phyloP scores from a whole-genome alignment of 2,888 invertebrate genomes.

The Cenopis cana region DNA sequence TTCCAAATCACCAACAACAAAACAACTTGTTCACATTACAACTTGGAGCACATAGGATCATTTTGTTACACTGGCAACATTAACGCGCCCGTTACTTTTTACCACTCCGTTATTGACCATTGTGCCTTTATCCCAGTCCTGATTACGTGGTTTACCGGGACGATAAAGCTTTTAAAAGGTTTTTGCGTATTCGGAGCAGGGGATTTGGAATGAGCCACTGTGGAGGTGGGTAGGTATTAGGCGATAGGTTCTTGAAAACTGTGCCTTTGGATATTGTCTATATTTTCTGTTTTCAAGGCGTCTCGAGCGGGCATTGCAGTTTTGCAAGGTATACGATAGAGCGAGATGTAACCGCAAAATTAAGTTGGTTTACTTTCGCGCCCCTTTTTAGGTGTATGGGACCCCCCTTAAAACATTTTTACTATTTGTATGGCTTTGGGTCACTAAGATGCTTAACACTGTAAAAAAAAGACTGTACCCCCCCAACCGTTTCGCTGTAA shows the following conservation, averaged over 20 bases:
- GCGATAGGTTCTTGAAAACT: neutral
- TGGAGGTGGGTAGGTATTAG: neutral
- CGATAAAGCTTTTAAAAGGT: constrained; percentile 34
- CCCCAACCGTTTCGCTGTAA: no score
- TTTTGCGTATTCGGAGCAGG: constrained; percentile 10
- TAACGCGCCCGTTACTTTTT: constrained; percentile 24
- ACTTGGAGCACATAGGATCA: neutral
- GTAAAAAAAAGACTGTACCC: no score
- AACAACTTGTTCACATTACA: neutral
- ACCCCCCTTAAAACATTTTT: no score
- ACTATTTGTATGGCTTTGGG: no score
- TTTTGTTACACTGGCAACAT: constrained; percentile 2
- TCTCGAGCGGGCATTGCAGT: no score
- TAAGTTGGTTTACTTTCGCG: no score
- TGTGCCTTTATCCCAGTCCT: constrained; percentile 27
- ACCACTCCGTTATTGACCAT: constrained; percentile 30
- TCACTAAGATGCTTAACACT: no score
- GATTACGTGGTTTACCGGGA: constrained; percentile 21
- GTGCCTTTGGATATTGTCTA: no score
- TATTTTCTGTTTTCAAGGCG: no score
- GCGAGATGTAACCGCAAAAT: no score
- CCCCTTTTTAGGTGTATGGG: no score
- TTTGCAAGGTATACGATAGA: no score
- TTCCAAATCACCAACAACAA: neutral
- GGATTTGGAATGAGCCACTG: neutral